Evolutionary conservation across 2,113 vertebrate genomes (phyloP).

Genomic region (Tragulus kanchil): DNA sequence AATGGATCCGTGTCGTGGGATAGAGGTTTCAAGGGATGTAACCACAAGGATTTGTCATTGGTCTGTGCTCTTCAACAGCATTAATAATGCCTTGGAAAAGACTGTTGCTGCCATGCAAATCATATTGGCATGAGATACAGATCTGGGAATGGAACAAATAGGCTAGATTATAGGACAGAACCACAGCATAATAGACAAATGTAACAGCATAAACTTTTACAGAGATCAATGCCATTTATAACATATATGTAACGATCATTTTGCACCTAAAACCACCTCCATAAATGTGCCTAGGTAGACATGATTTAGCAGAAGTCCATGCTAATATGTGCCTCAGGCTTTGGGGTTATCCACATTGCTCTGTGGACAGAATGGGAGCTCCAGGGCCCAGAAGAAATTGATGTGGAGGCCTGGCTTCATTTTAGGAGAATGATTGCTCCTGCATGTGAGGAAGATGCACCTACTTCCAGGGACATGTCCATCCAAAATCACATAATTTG

Average conservation of each 20-base stretch:
- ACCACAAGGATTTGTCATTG: not conserved
- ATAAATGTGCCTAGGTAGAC: not conserved
- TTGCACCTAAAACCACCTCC: not conserved
- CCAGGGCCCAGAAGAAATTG: not conserved
- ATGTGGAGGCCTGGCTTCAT: not conserved
- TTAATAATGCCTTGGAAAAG: not conserved
- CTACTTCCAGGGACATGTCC: not conserved
- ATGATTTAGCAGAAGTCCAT: not conserved
- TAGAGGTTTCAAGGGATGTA: not conserved
- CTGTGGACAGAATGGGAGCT: not conserved
- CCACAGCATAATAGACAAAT: not conserved
- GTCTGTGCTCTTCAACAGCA: not conserved
- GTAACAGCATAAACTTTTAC: not conserved
- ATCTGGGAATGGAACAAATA: not conserved
- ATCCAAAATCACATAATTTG: not conserved
- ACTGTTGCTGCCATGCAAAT: not conserved
- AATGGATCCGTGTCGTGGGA: not conserved
- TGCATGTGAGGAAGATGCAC: not conserved
- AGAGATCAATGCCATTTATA: not conserved
- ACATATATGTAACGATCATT: not conserved
- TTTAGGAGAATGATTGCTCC: not conserved
- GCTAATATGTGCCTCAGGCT: not conserved
- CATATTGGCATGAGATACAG: not conserved
- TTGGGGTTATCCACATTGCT: not conserved
- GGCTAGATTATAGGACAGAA: not conserved